Base-by-base conservation (phyloP, 2,113 vertebrate species). In the Menura novaehollandiae region DNA sequence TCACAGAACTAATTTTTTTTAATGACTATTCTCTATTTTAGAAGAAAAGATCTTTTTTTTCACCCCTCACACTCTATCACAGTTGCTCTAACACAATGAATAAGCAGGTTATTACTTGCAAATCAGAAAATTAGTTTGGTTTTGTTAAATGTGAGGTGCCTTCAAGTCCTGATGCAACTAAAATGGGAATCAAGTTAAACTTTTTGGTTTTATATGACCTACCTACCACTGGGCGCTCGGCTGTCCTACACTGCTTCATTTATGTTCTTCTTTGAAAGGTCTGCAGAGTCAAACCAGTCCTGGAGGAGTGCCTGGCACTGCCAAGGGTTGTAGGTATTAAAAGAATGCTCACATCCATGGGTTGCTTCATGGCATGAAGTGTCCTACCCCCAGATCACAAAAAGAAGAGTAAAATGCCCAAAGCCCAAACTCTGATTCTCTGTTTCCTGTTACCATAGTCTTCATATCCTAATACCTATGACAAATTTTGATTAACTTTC, bases 301-400 rank as follows among this genome's bases (percentile, higher is more conserved):
- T 64, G 62, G 52, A 24, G 47, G 22, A 78, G 23, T 1, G 1
- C 32, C 14, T 56, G 64, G 41, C 37, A 17, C 39, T 82, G 47
- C 58, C n/a, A 46, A 37, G 66, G 28, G 1, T 9, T 69, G 18
- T 14, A 24, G 55, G 17, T 23, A 1, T 24, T 27, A 7, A 2
- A 22, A 37, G 14, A 27, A 77, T 4, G 32, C 74, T 33, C 28
- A 10, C 0, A 3, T 9, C 3, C 15, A 1, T 13, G 16, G 28
- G 23, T 11, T 52, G 8, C 28, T 75, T 30, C 46, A 5, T 53
- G 32, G 46, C 24, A 33, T 35, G 15, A 30, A 8, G 6, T 5
- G 23, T 53, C 27, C 20, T 37, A 10, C 7, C 16, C 33, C 18
- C 13, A 28, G 11, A 7, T 32, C 9, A 32, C 14, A 39, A 30